Base-by-base conservation (phyloP, 2,888 invertebrate genomes). In the Rhodophaea formosa region DNA sequence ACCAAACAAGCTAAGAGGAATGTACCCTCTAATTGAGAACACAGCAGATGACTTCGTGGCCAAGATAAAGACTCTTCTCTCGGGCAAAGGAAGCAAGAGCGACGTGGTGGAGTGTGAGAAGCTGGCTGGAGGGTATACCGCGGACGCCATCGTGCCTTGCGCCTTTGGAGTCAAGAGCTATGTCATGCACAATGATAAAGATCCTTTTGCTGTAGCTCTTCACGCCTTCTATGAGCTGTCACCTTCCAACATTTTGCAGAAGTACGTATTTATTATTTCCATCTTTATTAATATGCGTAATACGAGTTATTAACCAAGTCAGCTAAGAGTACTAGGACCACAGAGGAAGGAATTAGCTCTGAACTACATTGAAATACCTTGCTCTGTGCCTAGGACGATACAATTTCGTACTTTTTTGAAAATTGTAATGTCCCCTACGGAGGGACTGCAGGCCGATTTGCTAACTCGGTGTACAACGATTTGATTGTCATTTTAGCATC, bases 111-210 rank as follows among this genome's bases (percentile, higher is more conserved):
- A 86, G 53, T 84, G 86, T 0, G 88, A 87, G 69, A 80, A 82
- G 59, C 65, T 89, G 0, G 81, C 90, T 0, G 91, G 91, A 1
- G 90, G 91, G 0, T 91, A 88, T 54, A 91, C 91, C 0, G 90
- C 91, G 0, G 91, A 91, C 60, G 91, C 91, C 0, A 91, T 91
- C 57, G 91, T 91, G 8, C 90, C 91, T 0, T 91, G 91, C 62
- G 91, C 91, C 0, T 91, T 91, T 62, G 91, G 91, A 0, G 62
- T 91, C 42, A 88, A 85, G 65, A 90, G 91, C 54, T 74, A 71
- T 7, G 90, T 90, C 0, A 90, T 91, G 90, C 85, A 88, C 12
- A 80, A 88, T 14, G 77, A 84, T 0, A 70, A 80, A 0, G 90
- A 91, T 49, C 90, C 90, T 0, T 90, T 91, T 23, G 91, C 90